phyloP scores from a whole-genome alignment of 2,888 invertebrate species.

The Calliopum simillimum region DNA sequence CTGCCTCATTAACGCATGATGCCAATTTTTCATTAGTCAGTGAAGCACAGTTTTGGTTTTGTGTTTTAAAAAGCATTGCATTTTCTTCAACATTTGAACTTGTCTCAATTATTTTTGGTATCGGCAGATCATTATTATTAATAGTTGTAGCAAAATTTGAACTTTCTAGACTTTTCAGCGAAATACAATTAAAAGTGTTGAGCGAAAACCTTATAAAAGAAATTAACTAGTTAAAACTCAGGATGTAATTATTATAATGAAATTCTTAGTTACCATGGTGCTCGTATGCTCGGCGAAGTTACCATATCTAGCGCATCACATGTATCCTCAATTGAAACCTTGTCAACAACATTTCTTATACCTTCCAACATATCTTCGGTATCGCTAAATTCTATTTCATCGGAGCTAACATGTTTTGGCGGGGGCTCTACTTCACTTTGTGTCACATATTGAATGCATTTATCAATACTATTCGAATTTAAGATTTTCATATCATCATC shows the following conservation, averaged over 20 bases:
- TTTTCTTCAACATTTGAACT: too few species aligned
- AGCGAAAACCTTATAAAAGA: slow-evolving; percentile 48
- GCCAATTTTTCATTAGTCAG: too few species aligned
- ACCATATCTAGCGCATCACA: slow-evolving; percentile 64
- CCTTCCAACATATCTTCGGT: slow-evolving; percentile 89
- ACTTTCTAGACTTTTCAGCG: slow-evolving; percentile 40
- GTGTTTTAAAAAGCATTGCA: too few species aligned
- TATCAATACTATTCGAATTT: slow-evolving; percentile 37
- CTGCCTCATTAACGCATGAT: too few species aligned
- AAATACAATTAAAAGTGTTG: slow-evolving; percentile 55
- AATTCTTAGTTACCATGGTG: slow-evolving; percentile 54
- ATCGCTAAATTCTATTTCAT: slow-evolving; percentile 81
- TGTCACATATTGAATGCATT: slow-evolving; percentile 34
- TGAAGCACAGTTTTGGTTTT: too few species aligned
- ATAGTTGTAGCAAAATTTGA: not conserved
- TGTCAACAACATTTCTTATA: slow-evolving; percentile 81
- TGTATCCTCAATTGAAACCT: slow-evolving; percentile 67
- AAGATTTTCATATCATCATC: slow-evolving; percentile 46
- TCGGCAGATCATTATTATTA: not conserved
- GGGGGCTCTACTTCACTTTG: slow-evolving; percentile 19
- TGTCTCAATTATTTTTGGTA: not conserved
- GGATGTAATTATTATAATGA: not conserved
- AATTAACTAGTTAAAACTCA: not conserved
- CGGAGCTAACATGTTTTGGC: slow-evolving; percentile 43
- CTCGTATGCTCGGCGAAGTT: slow-evolving; percentile 54